A percentile compares a stretch with the other conserved stretches of the same genome.
Evolutionary conservation across 1,140 invertebrate species (phyloP).

Genomic region (Magallana ariakensis): DNA sequence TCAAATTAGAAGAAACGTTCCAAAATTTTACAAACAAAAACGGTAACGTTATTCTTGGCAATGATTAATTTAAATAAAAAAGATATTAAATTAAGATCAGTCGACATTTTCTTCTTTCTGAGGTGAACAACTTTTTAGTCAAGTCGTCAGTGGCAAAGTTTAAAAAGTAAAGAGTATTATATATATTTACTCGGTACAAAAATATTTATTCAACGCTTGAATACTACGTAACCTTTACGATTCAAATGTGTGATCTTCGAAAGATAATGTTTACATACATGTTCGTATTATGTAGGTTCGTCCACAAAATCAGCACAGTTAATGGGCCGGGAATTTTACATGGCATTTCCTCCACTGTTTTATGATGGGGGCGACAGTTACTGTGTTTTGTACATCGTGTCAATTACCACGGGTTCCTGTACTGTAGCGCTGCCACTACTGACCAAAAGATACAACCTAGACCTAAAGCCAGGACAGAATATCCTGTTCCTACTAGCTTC

Average conservation of each 20-base stretch:
- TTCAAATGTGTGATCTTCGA: neutral
- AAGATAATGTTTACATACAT: neutral
- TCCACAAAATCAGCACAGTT: neutral
- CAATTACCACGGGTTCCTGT: neutral
- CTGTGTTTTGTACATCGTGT: constrained; percentile 5
- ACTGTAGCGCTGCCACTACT: neutral
- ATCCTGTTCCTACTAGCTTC: neutral
- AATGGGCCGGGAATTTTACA: constrained; percentile 1
- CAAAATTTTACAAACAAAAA: neutral
- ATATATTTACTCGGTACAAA: neutral
- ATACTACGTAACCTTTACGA: too few relatives aligned
- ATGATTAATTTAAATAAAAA: too few relatives aligned
- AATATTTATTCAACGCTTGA: neutral
- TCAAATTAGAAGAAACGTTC: neutral
- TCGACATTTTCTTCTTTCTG: too few relatives aligned
- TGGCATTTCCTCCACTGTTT: constrained; percentile 16
- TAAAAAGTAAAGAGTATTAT: too few relatives aligned
- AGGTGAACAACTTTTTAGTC: too few relatives aligned
- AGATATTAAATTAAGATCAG: too few relatives aligned
- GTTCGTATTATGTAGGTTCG: neutral
- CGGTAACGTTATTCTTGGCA: neutral
- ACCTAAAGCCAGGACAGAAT: neutral
- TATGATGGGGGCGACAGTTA: neutral
- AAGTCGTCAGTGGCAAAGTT: too few relatives aligned
- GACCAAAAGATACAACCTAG: neutral